Base-by-base conservation (phyloP, 2,797 vertebrate genomes). In the Ctenopoma kingsleyae region DNA sequence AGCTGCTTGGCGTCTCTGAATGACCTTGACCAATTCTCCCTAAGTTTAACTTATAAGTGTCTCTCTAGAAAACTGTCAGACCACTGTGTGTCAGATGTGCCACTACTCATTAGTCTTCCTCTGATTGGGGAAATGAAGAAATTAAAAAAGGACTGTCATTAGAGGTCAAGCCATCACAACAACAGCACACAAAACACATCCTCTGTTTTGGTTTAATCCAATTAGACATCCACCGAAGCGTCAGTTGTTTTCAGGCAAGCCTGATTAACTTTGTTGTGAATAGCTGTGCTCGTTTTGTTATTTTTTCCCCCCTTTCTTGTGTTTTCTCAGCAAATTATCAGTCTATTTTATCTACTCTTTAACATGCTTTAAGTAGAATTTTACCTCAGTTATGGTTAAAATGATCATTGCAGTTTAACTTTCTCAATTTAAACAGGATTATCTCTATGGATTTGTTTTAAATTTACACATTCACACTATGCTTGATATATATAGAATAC, bases 131-230 rank as follows among this genome's bases (percentile, higher is more conserved):
- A 86, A 86, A 82, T 84, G 81, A 85, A 89, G 87, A 91, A 92
- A 90, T 89, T 78, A 83, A 78, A 87, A 67, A 68, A 66, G 57
- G 64, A 40, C 55, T 80, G 80, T 87, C 81, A 86, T 91, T 90
- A 92, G 90, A 92, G 89, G 85, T 91, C 89, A 91, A 89, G 86
- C 82, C 82, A 85, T 87, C 89, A 88, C 88, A 89, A 82, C 86
- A 91, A 67, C 83, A 77, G 74, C 80, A 81, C 78, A 85, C 80
- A 77, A 86, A 87, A 86, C 78, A 81, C 81, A 91, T 89, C 86
- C 76, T 85, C 84, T 85, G 87, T 91, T 91, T 92, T 91, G 85
- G 81, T 91, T 92, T 92, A 92, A 93, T 92, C 89, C 86, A 93
- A 92, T 93, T 91, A 91, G 89, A 90, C 90, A 91, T 86, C 85